These are phyloP conservation scores for Drosophila histrio DNA, from an alignment of 2,888 invertebrate genomes.

Conservation along the genomic window DNA sequence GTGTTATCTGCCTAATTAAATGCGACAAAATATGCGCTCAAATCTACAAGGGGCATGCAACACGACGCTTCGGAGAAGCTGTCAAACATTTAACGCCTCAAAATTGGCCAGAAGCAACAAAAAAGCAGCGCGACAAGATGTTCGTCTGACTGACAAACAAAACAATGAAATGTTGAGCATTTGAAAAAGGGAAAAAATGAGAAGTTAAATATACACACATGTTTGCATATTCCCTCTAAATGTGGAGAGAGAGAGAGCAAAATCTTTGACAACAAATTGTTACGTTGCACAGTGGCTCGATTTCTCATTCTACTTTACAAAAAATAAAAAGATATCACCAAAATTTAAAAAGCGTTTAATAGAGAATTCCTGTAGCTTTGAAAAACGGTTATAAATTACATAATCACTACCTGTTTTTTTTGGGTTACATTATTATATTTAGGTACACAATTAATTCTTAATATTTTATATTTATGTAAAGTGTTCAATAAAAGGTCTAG, in stretches of 20 bases:
- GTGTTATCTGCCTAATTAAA: slow-evolving; percentile 67
- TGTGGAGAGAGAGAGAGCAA: neutral
- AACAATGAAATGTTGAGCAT: slow-evolving; percentile 33
- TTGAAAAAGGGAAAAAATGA: neutral
- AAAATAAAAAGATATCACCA: no score
- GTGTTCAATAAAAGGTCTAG: no score
- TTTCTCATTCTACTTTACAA: no score
- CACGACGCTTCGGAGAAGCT: slow-evolving; percentile 17
- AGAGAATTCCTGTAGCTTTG: no score
- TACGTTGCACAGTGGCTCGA: no score
- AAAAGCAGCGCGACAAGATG: slow-evolving; percentile 24
- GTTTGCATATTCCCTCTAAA: slow-evolving; percentile 4
- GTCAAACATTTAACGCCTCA: slow-evolving; percentile 61
- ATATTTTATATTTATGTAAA: no score
- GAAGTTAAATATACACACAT: neutral
- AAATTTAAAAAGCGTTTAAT: no score
- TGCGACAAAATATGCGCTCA: slow-evolving; percentile 47
- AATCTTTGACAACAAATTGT: slow-evolving; percentile 48
- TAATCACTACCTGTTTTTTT: no score
- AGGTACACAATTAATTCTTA: no score
- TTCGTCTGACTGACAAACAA: slow-evolving; percentile 36
- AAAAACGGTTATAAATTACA: no score
- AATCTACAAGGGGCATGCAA: neutral
- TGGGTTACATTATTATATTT: no score
- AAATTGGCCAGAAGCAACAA: slow-evolving; percentile 40